Evolutionary conservation across 2,888 invertebrate species (phyloP), one percentile per base, ranked within the genome.

Genomic region (Melanotus villosus): DNA sequence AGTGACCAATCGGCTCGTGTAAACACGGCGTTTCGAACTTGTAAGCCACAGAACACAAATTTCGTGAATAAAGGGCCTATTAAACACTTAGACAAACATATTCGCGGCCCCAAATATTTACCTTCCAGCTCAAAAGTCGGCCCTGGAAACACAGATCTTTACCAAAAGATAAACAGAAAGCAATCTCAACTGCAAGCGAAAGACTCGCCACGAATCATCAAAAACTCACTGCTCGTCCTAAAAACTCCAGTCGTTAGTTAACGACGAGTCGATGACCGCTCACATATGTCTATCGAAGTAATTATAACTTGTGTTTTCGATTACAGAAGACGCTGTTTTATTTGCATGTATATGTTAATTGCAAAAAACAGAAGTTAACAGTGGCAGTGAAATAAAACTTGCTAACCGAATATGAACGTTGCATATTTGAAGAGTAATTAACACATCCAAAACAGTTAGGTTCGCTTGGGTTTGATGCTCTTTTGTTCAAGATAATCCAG

Each of bases 211-310:
- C 7, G 41, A 19, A 21, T 21, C 47, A 47, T 47, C 23, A 23
- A 47, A 47, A 21, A 45, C 45, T 45, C 23, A 47, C 10, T 14
- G 41, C 14, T 41, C 41, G 41, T 12, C 12, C 12, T 1, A 21
- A 26, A 47, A 47, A 19, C 47, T 26, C 47, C 19, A 45, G 45
- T 23, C 23, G 23, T 52, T 52, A 30, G 18, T 9, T n/a, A n/a
- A 21, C 9, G 5, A 16, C 5, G 30, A 32, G 52, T 52, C 52
- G 23, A 34, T 30, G 52, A 52, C 52, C 52, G 47, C 23, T 23
- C 23, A 52, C 52, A 52, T 52, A 16, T 34, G 52, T 14, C 14
- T 18, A 18, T 32, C 52, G 32, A 32, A 52, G 19, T 50, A 52
- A 52, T 32, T 14, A 32, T 47, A 23, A 16, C 32, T 30, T 23